Evolutionary conservation across 2,113 vertebrate species (phyloP).

Genomic region (Callocephalon fimbriatum): DNA sequence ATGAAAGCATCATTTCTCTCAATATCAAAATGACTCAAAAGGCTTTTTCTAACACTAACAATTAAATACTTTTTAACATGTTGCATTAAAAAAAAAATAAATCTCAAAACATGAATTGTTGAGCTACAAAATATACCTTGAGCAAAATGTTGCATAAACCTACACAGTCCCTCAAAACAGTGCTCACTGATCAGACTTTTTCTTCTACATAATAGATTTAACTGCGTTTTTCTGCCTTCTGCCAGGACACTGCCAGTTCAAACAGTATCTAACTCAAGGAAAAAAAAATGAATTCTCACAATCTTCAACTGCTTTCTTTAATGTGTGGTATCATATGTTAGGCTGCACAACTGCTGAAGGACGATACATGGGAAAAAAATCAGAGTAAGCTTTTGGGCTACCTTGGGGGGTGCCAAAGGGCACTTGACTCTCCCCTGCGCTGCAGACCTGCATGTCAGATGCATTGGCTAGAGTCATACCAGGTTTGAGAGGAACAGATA

Average conservation of each 20-base stretch:
- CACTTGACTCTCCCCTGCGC: neutral
- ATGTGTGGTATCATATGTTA: fast-evolving
- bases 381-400: too few relatives aligned
- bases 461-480: fast-evolving
- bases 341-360: fast-evolving
- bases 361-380: neutral
- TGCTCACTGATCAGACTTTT: neutral
- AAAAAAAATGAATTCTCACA: too few relatives aligned
- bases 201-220: neutral
- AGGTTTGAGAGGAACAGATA: neutral
- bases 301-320: neutral
- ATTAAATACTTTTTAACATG: neutral
- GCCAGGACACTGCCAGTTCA: neutral
- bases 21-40: neutral
- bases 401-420: neutral
- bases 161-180: neutral
- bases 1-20: neutral
- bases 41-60: neutral
- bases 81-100: neutral
- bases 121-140: neutral
- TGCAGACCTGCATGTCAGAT: fast-evolving
- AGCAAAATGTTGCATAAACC: neutral
- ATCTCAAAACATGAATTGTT: neutral
- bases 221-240: neutral
- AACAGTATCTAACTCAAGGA: fast-evolving